Percentiles rank a stretch among this genome's conserved stretches.
These are phyloP conservation scores for Alethe diademata DNA, from an alignment of 2,113 vertebrate genomes.

Conservation along the genomic window DNA sequence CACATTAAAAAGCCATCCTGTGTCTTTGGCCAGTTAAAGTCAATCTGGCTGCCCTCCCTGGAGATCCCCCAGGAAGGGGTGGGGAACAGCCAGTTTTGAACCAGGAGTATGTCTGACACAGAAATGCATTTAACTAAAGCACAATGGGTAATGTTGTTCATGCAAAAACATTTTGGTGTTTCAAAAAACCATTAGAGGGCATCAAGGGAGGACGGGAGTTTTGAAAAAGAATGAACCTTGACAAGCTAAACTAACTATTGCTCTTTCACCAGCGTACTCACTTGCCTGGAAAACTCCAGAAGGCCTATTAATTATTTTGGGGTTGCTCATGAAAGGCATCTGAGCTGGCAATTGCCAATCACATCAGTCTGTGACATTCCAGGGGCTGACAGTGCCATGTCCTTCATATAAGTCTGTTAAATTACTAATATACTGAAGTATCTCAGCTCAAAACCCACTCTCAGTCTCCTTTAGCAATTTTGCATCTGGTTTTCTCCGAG, in stretches of 20 bases:
- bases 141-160: slow-evolving; percentile 64
- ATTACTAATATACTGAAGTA: slow-evolving; percentile 41
- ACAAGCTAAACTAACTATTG: slow-evolving; percentile 65
- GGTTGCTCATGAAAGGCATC: slow-evolving; percentile 24
- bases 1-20: neutral
- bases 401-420: slow-evolving; percentile 26
- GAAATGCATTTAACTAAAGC: slow-evolving; percentile 67
- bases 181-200: slow-evolving; percentile 73
- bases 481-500: slow-evolving; percentile 43
- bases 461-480: slow-evolving; percentile 16
- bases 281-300: slow-evolving; percentile 58
- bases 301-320: slow-evolving; percentile 67
- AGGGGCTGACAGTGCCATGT: slow-evolving; percentile 11
- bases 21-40: slow-evolving; percentile 30
- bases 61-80: slow-evolving; percentile 22
- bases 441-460: neutral
- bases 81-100: slow-evolving; percentile 25
- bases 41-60: slow-evolving; percentile 17
- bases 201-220: slow-evolving; percentile 65
- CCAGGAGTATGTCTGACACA: slow-evolving; percentile 59
- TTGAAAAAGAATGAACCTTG: slow-evolving; percentile 71
- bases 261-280: slow-evolving; percentile 9
- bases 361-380: slow-evolving; percentile 32
- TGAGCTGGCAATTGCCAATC: slow-evolving; percentile 28
- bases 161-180: slow-evolving; percentile 71